Conservation (phyloP, 2,888 invertebrate genomes). For the Pollenia griseotomentosa region DNA sequence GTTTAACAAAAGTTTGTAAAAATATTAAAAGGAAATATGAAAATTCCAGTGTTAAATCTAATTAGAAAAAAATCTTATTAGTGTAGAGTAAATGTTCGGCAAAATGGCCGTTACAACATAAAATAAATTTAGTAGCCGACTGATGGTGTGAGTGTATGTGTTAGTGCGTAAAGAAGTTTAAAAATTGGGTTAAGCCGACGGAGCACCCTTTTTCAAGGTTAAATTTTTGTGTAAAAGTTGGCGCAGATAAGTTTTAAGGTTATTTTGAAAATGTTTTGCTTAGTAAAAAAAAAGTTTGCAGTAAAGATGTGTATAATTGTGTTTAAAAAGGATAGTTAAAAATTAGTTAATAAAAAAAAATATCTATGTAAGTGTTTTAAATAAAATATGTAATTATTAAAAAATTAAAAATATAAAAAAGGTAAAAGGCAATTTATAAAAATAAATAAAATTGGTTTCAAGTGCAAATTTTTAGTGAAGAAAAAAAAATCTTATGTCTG, state of each 20-base stretch:
- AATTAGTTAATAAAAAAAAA: too few relatives aligned
- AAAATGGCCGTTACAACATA: slow-evolving; percentile 15
- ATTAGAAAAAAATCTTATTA: slow-evolving; percentile 1
- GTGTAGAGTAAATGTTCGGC: background rate
- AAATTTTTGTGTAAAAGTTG: background rate
- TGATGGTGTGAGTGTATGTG: background rate
- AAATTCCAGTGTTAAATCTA: background rate
- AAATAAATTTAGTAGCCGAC: background rate
- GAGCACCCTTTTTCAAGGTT: slow-evolving; percentile 27
- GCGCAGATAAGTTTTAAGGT: background rate
- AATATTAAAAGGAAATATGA: background rate
- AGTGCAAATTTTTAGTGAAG: too few relatives aligned
- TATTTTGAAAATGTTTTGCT: background rate
- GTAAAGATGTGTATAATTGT: too few relatives aligned
- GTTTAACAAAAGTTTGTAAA: background rate
- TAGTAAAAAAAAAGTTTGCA: too few relatives aligned
- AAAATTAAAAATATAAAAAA: too few relatives aligned
- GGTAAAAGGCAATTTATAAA: too few relatives aligned
- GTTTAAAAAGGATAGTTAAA: too few relatives aligned
- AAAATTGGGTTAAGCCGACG: background rate
- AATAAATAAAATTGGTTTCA: too few relatives aligned
- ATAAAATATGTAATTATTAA: too few relatives aligned
- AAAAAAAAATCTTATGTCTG: too few relatives aligned
- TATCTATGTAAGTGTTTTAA: too few relatives aligned
- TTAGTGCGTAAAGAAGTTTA: background rate